Base-by-base conservation (phyloP, 2,797 vertebrate genomes). In the Phataginus tricuspis region DNA sequence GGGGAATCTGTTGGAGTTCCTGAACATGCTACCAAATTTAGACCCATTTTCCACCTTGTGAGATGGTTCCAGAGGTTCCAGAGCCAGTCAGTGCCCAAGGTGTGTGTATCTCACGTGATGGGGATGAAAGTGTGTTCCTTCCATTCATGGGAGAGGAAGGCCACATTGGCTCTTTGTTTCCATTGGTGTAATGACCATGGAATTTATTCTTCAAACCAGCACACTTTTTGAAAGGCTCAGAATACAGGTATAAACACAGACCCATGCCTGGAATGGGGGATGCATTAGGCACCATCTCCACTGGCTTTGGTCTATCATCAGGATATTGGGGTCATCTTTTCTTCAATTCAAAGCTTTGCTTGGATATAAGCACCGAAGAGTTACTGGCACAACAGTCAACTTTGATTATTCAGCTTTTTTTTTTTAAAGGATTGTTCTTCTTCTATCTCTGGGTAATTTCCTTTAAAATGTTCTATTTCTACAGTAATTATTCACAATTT, bases 391-490 rank as follows among this genome's bases (percentile, higher is more conserved):
- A 34, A 25, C 4, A 90, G 39, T 84, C 10, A 25, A 57, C 23
- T 83, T 53, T 72, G 42, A 55, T 82, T 74, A 78, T 39, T 2
- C 34, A 37, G n/a, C 86, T 39, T 90, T 96, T 45, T 45, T 45
- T 45, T 45, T 45, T 45, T 2, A 45, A 45, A 87, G 83, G 83
- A 97, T 29, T 97, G 68, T 71, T 72, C 88, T 95, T 97, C 97
- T 94, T 95, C 29, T 96, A 57, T 77, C 90, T 91, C 91, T 96
- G 90, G 83, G 82, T 96, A 97, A 87, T 97, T 98, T 97, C 96
- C 97, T 94, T 96, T 96, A 72, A 91, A 97, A 82, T 94, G 88
- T 93, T 91, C 86, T 96, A 92, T 98, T 98, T 98, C 97, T 96
- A 97, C 97, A 95, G 97, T 97, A 97, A 97, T 98, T 82, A 94